Conservation (phyloP, 64 coral and sea anemone species). For the Acropora tenuis region DNA sequence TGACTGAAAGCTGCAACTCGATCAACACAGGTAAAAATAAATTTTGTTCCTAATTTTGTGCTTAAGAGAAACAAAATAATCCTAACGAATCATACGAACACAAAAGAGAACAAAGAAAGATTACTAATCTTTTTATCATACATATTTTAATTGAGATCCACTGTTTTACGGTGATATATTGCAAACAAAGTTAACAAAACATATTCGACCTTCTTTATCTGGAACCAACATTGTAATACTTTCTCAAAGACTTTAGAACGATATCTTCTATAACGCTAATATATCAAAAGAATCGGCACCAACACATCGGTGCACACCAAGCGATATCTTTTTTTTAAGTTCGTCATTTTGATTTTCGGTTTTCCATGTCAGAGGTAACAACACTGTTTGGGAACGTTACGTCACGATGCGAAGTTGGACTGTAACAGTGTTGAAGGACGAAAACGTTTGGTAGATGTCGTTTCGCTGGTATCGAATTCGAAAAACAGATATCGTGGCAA, state of each 20-base stretch:
- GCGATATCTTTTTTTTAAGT: too few relatives aligned
- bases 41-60: too few relatives aligned
- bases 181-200: background rate
- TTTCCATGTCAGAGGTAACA: too few relatives aligned
- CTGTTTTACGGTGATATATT: background rate
- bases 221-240: slow-evolving; percentile 20
- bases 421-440: background rate
- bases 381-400: background rate
- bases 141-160: background rate
- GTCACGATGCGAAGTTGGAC: background rate
- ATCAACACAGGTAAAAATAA: too few relatives aligned
- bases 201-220: slow-evolving; percentile 19
- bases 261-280: background rate
- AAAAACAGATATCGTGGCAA: background rate
- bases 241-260: background rate
- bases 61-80: too few relatives aligned
- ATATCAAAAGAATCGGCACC: background rate
- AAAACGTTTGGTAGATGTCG: background rate
- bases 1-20: background rate
- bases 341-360: too few relatives aligned
- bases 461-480: background rate
- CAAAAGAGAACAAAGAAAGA: background rate
- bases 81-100: background rate
- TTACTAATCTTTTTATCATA: background rate
- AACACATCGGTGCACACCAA: background rate